Conservation (phyloP, 2,888 invertebrate species). For the Eupithecia pulchellata region DNA sequence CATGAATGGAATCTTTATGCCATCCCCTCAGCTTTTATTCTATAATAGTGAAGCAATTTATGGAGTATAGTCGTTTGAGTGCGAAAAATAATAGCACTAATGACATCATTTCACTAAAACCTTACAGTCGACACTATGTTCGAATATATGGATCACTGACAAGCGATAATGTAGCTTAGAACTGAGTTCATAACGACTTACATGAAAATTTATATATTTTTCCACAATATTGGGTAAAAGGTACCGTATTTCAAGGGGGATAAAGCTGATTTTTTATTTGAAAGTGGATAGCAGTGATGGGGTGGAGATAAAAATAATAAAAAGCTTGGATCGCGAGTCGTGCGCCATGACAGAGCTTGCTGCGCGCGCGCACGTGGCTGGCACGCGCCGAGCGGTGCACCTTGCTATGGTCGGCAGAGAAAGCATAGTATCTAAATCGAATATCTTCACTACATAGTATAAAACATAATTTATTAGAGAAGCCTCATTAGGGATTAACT, state of each 20-base stretch:
- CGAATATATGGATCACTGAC: background rate
- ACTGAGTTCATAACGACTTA: background rate
- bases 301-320: constrained; percentile 49
- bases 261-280: background rate
- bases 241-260: background rate
- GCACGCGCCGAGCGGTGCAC: constrained; percentile 70
- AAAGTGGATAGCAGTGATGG: background rate
- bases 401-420: constrained; percentile 71
- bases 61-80: constrained; percentile 69
- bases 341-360: constrained; percentile 75
- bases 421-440: constrained; percentile 10
- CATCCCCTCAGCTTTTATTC: constrained; percentile 58
- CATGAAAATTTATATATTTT: no score
- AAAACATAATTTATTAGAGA: no score
- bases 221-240: background rate
- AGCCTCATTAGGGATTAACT: no score
- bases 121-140: background rate
- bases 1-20: constrained; percentile 65
- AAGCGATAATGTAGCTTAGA: constrained; percentile 3
- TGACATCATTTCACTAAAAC: constrained; percentile 38
- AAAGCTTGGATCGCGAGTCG: constrained; percentile 64
- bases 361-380: constrained; percentile 68
- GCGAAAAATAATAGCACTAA: constrained; percentile 46
- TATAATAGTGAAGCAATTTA: constrained; percentile 78
- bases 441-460: no score